Percentiles rank a stretch among this genome's conserved stretches.
phyloP scores from a whole-genome alignment of 2,888 invertebrate genomes.

The Cremastobaeus sp. region DNA sequence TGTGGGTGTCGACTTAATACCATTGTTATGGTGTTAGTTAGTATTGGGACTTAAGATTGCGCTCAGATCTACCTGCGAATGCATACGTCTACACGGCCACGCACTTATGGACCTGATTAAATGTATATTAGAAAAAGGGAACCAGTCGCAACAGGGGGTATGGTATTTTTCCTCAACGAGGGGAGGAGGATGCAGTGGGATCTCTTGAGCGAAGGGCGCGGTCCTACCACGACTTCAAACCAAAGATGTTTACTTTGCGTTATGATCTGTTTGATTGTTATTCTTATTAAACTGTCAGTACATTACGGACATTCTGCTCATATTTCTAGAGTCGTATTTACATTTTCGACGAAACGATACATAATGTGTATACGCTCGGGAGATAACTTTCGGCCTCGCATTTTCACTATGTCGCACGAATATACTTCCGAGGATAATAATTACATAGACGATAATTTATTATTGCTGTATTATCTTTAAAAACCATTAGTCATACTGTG shows the following conservation, averaged over 20 bases:
- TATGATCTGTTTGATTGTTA: conserved; percentile 65
- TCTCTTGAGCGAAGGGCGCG: conserved; percentile 68
- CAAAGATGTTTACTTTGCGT: conserved; percentile 63
- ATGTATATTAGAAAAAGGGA: conserved; percentile 75
- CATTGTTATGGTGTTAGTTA: conserved; percentile 67
- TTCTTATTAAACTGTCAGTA: conserved; percentile 65
- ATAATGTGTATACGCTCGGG: no score
- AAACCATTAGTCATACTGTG: no score
- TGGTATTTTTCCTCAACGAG: conserved; percentile 72
- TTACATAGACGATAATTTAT: no score
- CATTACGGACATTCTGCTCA: conserved; percentile 51
- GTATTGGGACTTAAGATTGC: conserved; percentile 66
- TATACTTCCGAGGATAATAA: no score
- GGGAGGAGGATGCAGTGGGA: conserved; percentile 66
- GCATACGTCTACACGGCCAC: conserved; percentile 61
- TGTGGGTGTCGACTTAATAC: conserved; percentile 75
- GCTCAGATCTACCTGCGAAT: conserved; percentile 56
- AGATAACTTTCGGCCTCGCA: no score
- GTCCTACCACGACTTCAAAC: conserved; percentile 65
- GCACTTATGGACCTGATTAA: conserved; percentile 75
- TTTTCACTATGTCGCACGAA: no score
- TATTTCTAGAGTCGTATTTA: no score
- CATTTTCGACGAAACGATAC: no score
- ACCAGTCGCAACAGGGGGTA: conserved; percentile 72
- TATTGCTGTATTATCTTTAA: no score